Base-by-base conservation (phyloP, 2,113 vertebrate species). In the Antechinus flavipes region DNA sequence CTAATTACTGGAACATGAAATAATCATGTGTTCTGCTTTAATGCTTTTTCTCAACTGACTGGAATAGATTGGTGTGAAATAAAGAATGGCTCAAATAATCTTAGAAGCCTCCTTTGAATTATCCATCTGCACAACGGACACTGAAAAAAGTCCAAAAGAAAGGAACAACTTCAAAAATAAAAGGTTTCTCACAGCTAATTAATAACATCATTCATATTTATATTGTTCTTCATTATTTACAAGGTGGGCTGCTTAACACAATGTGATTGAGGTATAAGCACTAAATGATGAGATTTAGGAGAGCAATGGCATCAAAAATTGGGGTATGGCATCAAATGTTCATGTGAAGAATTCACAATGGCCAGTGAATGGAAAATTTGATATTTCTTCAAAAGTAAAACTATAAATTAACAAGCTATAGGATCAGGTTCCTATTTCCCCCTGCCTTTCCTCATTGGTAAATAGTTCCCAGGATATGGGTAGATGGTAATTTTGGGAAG, bases 11-110 rank as follows among this genome's bases (percentile, higher is more conserved):
- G 50, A 90, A 47, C 25, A 58, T 53, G 47, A 25, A 95, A 92
- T 90, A 55, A 49, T 95, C 91, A 90, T 89, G 54, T 90, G 56
- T 58, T 95, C 30, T 25, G 24, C 24, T 35, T 91, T 54, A 92
- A 50, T 89, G 23, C 25, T 50, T n/a, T 93, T 61, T 95, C 90
- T 52, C 50, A 47, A 89, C 42, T 55, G 90, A 52, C 2, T 89
- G 24, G 46, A 95, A 90, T 52, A 92, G 4, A 92, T 61, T 12
- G 35, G 49, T 89, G 8, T 90, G 19, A 91, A 92, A 58, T n/a
- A 94, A 35, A 52, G n/a, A 50, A 42, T 42, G 16, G 35, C 25
- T 26, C 35, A 90, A n/a, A 90, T 84, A 42, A 84, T 42, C 68
- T 93, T 90, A 30, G 30, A 50, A 90, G n/a, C 16, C 58, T 68